Conservation (phyloP, 92 coral and sea anemone species). For the Phymanthus crucifer region DNA sequence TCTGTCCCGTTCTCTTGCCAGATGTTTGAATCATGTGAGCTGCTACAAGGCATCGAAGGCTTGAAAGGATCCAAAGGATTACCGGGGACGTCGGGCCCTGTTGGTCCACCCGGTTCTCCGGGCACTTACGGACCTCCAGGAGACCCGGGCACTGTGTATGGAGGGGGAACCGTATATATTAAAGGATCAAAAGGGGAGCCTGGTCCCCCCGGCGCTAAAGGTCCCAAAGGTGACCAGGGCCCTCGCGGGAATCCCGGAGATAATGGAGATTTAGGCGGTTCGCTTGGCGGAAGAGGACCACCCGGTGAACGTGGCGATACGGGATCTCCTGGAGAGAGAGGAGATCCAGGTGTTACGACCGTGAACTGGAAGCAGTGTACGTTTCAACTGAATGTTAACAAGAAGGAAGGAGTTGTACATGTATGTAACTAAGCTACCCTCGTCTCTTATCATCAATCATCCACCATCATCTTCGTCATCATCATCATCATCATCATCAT, state of each 20-base stretch:
- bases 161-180: neutral
- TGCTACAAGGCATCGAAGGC: slow-evolving; percentile 63
- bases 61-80: slow-evolving; percentile 53
- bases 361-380: slow-evolving; percentile 78
- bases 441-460: neutral
- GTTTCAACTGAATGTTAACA: slow-evolving; percentile 60
- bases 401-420: slow-evolving; percentile 45
- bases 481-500: neutral
- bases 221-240: slow-evolving; percentile 40
- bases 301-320: slow-evolving; percentile 24
- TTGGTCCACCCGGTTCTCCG: slow-evolving; percentile 52
- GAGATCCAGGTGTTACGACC: slow-evolving; percentile 26
- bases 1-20: slow-evolving; percentile 4
- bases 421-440: slow-evolving; percentile 42
- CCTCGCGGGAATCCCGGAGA: slow-evolving; percentile 2
- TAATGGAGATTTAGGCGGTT: slow-evolving; percentile 28
- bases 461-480: neutral
- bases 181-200: slow-evolving; percentile 31
- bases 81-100: slow-evolving; percentile 39
- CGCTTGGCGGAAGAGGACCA: slow-evolving; percentile 49
- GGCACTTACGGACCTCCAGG: slow-evolving; percentile 43
- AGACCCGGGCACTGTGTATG: slow-evolving; percentile 13
- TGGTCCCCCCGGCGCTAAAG: slow-evolving; percentile 42
- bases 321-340: slow-evolving; percentile 36
- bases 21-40: slow-evolving; percentile 81